phyloP scores from a whole-genome alignment of 1,140 invertebrate genomes.

The Drosophila pectinifera region DNA sequence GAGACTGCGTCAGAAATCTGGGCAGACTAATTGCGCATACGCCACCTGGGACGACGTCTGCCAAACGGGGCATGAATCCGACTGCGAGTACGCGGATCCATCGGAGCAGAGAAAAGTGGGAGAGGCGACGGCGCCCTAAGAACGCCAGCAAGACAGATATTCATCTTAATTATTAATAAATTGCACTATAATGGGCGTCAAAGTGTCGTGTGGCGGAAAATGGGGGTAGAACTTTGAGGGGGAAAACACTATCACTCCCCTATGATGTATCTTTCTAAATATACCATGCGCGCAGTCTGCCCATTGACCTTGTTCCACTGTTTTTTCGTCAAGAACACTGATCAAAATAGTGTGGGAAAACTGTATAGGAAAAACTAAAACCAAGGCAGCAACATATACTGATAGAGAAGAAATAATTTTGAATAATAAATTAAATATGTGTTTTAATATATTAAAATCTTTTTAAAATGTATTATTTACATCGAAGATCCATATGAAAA shows the following conservation, averaged over 20 bases:
- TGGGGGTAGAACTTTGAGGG: constrained; percentile 33
- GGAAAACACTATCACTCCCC: constrained; percentile 13
- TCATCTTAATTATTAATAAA: constrained; percentile 63
- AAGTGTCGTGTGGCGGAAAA: constrained; percentile 48
- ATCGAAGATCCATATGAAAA: too few species aligned
- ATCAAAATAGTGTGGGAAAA: too few species aligned
- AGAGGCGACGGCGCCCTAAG: constrained; percentile 1
- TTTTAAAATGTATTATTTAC: too few species aligned
- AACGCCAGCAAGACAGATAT: constrained; percentile 30
- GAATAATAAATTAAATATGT: too few species aligned
- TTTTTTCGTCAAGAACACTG: constrained; percentile 8
- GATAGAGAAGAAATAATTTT: too few species aligned
- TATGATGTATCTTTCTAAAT: constrained; percentile 5
- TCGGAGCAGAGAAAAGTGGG: constrained; percentile 38
- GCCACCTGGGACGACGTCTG: constrained; percentile 37
- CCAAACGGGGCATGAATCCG: constrained; percentile 54
- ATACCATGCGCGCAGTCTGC: constrained; percentile 1
- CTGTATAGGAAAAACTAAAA: not conserved
- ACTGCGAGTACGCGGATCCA: constrained; percentile 22
- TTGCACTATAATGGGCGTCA: constrained; percentile 51
- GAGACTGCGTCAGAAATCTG: too few species aligned
- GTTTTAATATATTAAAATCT: too few species aligned
- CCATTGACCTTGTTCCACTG: constrained; percentile 48
- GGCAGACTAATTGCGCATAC: constrained; percentile 37
- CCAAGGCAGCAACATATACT: too few species aligned